phyloP scores from a whole-genome alignment of 53 echinoderm and acorn worm genomes.

The Mesocentrotus franciscanus region DNA sequence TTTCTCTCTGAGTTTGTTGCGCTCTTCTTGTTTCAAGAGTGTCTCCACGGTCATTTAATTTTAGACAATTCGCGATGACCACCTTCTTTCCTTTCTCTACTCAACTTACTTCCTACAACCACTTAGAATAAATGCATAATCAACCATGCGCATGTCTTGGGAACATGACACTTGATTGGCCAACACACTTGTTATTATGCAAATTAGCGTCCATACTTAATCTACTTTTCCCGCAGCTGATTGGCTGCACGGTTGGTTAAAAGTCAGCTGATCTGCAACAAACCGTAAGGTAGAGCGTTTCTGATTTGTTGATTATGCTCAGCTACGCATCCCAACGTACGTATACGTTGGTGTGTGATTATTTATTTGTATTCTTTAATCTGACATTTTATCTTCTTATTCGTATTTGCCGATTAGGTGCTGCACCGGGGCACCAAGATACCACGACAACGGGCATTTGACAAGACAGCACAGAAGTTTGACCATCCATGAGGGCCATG shows the following conservation, averaged over 20 bases:
- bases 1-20: too few relatives aligned
- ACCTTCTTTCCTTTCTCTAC: not conserved
- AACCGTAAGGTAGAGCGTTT: not conserved
- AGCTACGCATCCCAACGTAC: not conserved
- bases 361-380: slow-evolving; percentile 17
- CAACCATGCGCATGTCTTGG: not conserved
- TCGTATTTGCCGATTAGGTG: not conserved
- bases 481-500: not conserved
- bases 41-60: too few relatives aligned
- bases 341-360: not conserved
- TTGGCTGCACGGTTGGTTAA: not conserved
- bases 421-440: not conserved
- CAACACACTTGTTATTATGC: not conserved
- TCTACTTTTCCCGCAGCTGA: not conserved
- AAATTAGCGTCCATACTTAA: not conserved
- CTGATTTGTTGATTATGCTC: not conserved
- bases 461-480: not conserved
- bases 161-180: not conserved
- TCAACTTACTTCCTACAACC: not conserved
- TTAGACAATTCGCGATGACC: too few relatives aligned
- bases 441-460: slow-evolving; percentile 7
- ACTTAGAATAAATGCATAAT: not conserved
- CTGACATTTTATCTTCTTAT: not conserved
- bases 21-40: too few relatives aligned
- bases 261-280: not conserved